These are phyloP conservation scores for Myotis lucifugus DNA, from an alignment of 2,113 vertebrate species.

Conservation along the genomic window DNA sequence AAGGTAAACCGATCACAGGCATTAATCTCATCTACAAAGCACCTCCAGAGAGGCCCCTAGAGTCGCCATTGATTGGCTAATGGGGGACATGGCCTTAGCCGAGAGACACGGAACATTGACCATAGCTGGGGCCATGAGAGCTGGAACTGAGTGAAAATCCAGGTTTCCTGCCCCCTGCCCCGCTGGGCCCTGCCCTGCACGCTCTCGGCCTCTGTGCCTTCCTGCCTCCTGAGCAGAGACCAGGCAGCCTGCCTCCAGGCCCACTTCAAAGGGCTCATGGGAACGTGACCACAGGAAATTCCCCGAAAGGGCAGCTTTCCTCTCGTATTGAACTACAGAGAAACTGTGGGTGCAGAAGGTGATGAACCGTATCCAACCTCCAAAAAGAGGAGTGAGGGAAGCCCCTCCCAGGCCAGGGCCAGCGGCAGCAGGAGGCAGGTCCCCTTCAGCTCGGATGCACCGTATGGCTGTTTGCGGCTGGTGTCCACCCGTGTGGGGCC, in stretches of 20 bases:
- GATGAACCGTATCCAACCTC: neutral
- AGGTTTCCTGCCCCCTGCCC: neutral
- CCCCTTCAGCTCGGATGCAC: fast-evolving
- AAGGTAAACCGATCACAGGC: neutral
- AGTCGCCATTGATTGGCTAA: neutral
- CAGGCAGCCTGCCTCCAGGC: neutral
- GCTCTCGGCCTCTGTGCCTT: neutral
- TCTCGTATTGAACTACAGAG: neutral
- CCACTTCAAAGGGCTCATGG: neutral
- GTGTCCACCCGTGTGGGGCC: neutral
- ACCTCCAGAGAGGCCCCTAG: neutral
- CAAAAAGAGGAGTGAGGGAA: neutral
- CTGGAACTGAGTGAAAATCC: neutral
- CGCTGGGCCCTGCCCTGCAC: fast-evolving
- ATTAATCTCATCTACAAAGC: neutral
- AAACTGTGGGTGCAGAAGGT: neutral
- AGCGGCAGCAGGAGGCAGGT: neutral
- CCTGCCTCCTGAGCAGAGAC: neutral
- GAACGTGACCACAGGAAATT: neutral
- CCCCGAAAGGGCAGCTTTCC: neutral
- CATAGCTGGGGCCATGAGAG: neutral
- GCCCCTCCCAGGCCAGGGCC: neutral
- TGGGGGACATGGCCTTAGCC: neutral
- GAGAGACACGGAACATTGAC: neutral
- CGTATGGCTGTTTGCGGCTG: neutral